Base-by-base conservation (phyloP, 1,140 invertebrate genomes). In the Piezodorus guildinii region DNA sequence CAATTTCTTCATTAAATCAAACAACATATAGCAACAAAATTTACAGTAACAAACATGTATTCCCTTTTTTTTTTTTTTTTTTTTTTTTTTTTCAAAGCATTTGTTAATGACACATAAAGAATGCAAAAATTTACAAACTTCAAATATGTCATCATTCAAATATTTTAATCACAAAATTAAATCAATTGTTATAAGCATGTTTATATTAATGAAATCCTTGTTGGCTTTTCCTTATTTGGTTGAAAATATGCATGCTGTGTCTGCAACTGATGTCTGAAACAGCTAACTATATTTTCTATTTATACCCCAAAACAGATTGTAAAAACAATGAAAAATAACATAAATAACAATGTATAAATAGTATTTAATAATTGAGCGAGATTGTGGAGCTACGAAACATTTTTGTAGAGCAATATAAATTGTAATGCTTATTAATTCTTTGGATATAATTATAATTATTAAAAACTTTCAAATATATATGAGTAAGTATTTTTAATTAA, bases 1-100 rank as follows among this genome's bases (percentile, higher is more conserved):
- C 63, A 64, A 66, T 66, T 21, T 54, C 62, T 64, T 51, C 61
- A 65, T 63, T 68, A 45, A 17, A 62, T 56, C 34, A 19, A 62
- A 62, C 59, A 43, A 63, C 44, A 45, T 60, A 21, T 46, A 52
- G 30, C 8, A 43, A 66, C n/a, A 58, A 39, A 39, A 45, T 44
- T n/a, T 44, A 61, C 60, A 61, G 17, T 45, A 23, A 62, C n/a
- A 54, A 51, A 25, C 17, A 56, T 56, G 23, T 56, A 56, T 16
- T 56, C 23, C 52, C 52, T n/a, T 25, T 23, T 39, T 25, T 3
- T 14, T 51, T 51, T 17, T 14, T 5, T 4, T 17, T 51, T 51
- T 51, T 51, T 62, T 30, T n/a, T 39, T 39, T 39, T 56, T 23
- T 23, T 23, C 14, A 56, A 52, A 56, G 52, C 52, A 56, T 56